These are phyloP conservation scores for Brachirus orientalis DNA, from an alignment of 2,113 vertebrate species.

Conservation along the genomic window DNA sequence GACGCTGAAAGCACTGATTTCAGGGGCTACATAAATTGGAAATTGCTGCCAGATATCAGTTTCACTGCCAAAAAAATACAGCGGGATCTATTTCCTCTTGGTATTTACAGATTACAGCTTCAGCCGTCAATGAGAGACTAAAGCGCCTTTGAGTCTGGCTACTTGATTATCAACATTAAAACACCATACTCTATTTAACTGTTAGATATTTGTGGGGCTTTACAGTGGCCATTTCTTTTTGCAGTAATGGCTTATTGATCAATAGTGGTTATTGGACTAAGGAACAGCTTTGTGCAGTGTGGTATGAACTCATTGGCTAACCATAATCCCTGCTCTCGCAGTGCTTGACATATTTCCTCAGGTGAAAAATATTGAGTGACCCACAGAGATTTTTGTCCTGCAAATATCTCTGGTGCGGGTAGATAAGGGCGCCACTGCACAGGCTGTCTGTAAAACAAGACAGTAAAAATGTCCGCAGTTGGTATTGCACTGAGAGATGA, in stretches of 20 bases:
- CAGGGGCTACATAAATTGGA: constrained; percentile 22
- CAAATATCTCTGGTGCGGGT: constrained; percentile 65
- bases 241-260: constrained; percentile 66
- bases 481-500: constrained; percentile 36
- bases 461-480: constrained; percentile 67
- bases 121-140: constrained; percentile 39
- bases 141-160: constrained; percentile 17
- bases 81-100: constrained; percentile 34
- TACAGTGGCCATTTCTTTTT: constrained; percentile 34
- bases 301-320: constrained; percentile 52
- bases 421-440: constrained; percentile 62
- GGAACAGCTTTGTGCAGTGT: constrained; percentile 28
- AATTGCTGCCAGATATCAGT: constrained; percentile 40
- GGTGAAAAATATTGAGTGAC: constrained; percentile 69
- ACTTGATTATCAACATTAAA: neutral
- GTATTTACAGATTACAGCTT: constrained; percentile 39
- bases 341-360: constrained; percentile 65
- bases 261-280: constrained; percentile 47
- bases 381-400: constrained; percentile 59
- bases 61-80: constrained; percentile 32
- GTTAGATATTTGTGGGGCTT: constrained; percentile 18
- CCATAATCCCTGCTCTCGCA: constrained; percentile 59
- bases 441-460: constrained; percentile 70
- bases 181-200: constrained; percentile 34
- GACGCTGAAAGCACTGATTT: constrained; percentile 11